A percentile compares a stretch with the other conserved stretches of the same genome.
Evolutionary conservation across 2,113 vertebrate genomes (phyloP).

Genomic region (Labeo rohita): DNA sequence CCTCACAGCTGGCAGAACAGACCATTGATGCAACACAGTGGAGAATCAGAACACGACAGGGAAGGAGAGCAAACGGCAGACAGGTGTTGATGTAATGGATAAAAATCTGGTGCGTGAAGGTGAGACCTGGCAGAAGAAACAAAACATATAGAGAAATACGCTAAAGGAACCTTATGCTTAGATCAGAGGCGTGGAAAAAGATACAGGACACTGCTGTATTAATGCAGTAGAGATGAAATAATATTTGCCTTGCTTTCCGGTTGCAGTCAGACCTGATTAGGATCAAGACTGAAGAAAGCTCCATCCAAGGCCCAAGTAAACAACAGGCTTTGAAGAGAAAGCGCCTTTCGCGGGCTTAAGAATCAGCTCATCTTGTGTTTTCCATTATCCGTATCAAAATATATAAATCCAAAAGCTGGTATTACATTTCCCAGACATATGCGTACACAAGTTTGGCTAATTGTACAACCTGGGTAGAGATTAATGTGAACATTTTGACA

Average conservation of each 20-base stretch:
- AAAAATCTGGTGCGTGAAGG: not conserved
- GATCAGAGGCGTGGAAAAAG: not conserved
- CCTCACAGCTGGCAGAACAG: conserved; percentile 42
- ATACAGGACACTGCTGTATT: not conserved
- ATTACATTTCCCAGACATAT: not conserved
- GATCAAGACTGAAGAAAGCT: conserved; percentile 16
- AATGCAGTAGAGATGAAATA: conserved; percentile 46
- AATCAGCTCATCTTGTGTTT: conserved; percentile 7
- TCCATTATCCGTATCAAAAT: conserved; percentile 13
- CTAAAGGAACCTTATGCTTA: not conserved
- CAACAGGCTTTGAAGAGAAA: conserved; percentile 36
- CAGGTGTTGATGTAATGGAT: not conserved
- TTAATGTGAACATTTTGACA: conserved; percentile 11
- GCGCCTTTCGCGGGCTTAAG: not conserved
- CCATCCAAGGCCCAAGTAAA: conserved; percentile 35
- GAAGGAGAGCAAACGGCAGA: not conserved
- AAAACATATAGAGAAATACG: not conserved
- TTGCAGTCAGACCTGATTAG: conserved; percentile 29
- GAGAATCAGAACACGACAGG: not conserved
- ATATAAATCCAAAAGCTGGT: conserved; percentile 17
- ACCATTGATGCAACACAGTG: conserved; percentile 6
- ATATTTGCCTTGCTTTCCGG: conserved; percentile 44
- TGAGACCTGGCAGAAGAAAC: not conserved
- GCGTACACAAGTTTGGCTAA: not conserved
- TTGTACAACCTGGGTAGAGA: not conserved